Conservation (phyloP, 2,797 vertebrate genomes). For the Sebastes dallii region DNA sequence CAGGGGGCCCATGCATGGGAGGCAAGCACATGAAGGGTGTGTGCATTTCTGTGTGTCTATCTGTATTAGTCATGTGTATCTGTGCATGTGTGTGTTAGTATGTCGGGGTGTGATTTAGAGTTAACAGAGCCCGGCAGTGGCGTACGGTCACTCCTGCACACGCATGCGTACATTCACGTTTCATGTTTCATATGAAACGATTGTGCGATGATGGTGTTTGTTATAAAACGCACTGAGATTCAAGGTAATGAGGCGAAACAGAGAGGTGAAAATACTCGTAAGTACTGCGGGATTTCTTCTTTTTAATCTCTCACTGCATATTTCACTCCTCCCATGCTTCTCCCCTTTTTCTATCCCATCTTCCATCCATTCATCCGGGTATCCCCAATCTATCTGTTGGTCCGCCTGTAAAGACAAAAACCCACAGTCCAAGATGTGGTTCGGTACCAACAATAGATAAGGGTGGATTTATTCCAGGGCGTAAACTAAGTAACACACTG, state of each 20-base stretch:
- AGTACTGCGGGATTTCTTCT: slow-evolving; percentile 27
- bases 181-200: slow-evolving; percentile 46
- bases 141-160: slow-evolving; percentile 37
- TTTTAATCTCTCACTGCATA: slow-evolving; percentile 13
- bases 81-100: slow-evolving; percentile 49
- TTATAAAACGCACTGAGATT: slow-evolving; percentile 11
- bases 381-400: slow-evolving; percentile 50
- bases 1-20: slow-evolving; percentile 68
- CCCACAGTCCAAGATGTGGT: slow-evolving; percentile 40
- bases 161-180: slow-evolving; percentile 65
- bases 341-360: slow-evolving; percentile 49
- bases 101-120: slow-evolving; percentile 66
- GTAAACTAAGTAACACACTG: slow-evolving; percentile 4
- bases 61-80: slow-evolving; percentile 52
- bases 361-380: slow-evolving; percentile 73
- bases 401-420: slow-evolving; percentile 55
- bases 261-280: not conserved
- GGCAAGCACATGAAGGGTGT: slow-evolving; percentile 57
- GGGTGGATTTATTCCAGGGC: not conserved
- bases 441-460: slow-evolving; percentile 34
- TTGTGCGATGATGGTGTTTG: not conserved
- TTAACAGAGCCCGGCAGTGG: slow-evolving; percentile 56
- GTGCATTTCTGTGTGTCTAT: slow-evolving; percentile 47
- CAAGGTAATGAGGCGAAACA: not conserved
- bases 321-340: slow-evolving; percentile 57